A percentile compares a stretch with the other conserved stretches of the same genome.
phyloP scores from a whole-genome alignment of 2,113 vertebrate species.

The Caloenas nicobarica region DNA sequence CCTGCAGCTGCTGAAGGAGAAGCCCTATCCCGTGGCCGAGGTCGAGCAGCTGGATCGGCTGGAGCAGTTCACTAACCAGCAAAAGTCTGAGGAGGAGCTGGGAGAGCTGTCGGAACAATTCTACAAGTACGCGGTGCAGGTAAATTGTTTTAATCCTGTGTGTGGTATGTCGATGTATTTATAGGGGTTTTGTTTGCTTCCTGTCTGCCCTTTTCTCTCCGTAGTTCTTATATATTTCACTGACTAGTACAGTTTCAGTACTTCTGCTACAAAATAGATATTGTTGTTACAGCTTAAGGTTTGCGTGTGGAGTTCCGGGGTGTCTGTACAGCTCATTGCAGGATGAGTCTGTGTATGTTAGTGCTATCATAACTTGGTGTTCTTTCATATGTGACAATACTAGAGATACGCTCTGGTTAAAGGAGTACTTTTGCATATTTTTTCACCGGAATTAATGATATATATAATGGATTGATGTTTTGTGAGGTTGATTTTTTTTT shows the following conservation, averaged over 20 bases:
- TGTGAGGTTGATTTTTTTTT: neutral
- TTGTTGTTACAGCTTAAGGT: neutral
- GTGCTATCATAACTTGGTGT: neutral
- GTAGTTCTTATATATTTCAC: neutral
- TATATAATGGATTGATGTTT: neutral
- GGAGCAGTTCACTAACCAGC: conserved; percentile 82
- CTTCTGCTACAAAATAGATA: neutral
- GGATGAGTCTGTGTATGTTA: neutral
- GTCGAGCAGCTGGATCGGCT: conserved; percentile 93
- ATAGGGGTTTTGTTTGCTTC: neutral
- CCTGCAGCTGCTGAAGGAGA: conserved; percentile 84
- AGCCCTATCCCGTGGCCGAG: conserved; percentile 88
- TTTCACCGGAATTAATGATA: neutral
- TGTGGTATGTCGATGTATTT: fast-evolving
- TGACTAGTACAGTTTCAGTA: neutral
- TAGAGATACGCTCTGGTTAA: neutral
- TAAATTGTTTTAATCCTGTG: conserved; percentile 12
- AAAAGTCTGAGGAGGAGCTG: conserved; percentile 76
- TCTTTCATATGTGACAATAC: neutral
- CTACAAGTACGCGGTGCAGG: conserved; percentile 92
- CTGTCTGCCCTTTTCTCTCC: neutral
- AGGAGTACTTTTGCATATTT: neutral
- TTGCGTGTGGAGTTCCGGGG: fast-evolving
- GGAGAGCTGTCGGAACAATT: conserved; percentile 89
- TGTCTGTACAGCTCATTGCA: neutral